phyloP scores from a whole-genome alignment of 1,140 invertebrate genomes.

The Calycopis cecrops region DNA sequence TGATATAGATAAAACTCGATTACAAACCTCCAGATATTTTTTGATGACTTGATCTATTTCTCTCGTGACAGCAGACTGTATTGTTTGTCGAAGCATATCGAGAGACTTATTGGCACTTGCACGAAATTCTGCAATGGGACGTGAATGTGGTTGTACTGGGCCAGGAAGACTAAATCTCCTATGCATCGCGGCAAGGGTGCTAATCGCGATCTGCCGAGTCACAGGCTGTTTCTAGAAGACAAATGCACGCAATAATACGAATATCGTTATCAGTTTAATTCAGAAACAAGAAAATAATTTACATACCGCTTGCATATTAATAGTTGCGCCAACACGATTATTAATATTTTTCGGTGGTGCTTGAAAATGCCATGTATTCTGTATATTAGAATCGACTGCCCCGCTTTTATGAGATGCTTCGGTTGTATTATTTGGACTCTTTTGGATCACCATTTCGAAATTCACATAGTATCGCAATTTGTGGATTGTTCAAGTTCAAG shows the following conservation, averaged over 20 bases:
- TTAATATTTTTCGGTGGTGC: slow-evolving; percentile 40
- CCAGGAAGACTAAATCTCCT: slow-evolving; percentile 73
- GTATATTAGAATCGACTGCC: slow-evolving; percentile 33
- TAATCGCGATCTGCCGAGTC: slow-evolving; percentile 78
- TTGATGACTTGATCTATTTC: slow-evolving; percentile 86
- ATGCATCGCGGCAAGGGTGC: slow-evolving; percentile 77
- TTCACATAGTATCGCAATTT: slow-evolving; percentile 3
- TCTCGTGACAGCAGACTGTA: slow-evolving; percentile 85
- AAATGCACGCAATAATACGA: slow-evolving; percentile 1
- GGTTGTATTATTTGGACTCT: slow-evolving; percentile 46
- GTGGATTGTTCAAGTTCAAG: too few species aligned
- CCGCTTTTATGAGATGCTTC: slow-evolving; percentile 39
- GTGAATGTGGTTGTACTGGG: slow-evolving; percentile 70
- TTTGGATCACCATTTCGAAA: slow-evolving; percentile 65
- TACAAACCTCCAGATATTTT: slow-evolving; percentile 82
- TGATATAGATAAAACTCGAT: slow-evolving; percentile 6
- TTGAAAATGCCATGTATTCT: slow-evolving; percentile 52
- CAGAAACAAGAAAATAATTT: slow-evolving; percentile 10
- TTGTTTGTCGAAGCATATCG: slow-evolving; percentile 83
- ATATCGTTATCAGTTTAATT: background rate
- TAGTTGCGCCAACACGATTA: slow-evolving; percentile 34
- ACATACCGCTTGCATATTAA: slow-evolving; percentile 55
- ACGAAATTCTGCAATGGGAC: slow-evolving; percentile 69
- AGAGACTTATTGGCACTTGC: slow-evolving; percentile 82
- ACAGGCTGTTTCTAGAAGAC: slow-evolving; percentile 76